Evolutionary conservation across 2,113 vertebrate species (phyloP).

Genomic region (Ahaetulla prasina): DNA sequence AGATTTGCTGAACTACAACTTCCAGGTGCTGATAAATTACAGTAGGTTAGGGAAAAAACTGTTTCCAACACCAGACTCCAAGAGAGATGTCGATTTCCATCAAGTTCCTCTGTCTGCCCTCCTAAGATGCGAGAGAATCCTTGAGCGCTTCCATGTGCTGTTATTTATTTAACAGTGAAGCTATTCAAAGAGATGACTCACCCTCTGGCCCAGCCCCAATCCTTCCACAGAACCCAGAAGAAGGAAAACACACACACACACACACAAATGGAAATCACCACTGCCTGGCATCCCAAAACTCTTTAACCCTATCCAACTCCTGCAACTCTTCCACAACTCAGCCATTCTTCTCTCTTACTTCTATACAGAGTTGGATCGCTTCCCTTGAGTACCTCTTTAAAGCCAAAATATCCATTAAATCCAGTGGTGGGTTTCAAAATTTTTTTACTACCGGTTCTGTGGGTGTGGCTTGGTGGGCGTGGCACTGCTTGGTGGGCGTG

Average conservation of each 20-base stretch:
- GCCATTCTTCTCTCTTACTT: neutral
- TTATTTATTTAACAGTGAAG: conserved; percentile 49
- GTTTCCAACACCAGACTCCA: neutral
- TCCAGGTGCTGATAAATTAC: neutral
- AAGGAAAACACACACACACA: neutral
- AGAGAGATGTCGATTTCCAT: neutral
- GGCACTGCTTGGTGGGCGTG: too few relatives aligned
- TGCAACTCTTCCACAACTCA: neutral
- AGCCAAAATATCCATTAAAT: neutral
- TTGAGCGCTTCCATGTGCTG: conserved; percentile 23
- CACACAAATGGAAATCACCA: neutral
- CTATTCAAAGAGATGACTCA: conserved; percentile 55
- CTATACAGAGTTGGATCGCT: neutral
- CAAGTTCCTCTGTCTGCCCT: neutral
- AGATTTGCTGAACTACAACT: neutral
- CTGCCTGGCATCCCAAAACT: neutral
- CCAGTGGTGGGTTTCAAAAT: too few relatives aligned
- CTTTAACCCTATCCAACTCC: neutral
- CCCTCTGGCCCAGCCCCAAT: conserved; percentile 24
- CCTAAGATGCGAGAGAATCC: neutral
- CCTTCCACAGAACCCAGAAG: neutral
- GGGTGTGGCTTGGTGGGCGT: too few relatives aligned
- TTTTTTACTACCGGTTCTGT: too few relatives aligned
- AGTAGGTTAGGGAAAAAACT: neutral
- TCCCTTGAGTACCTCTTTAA: neutral